Evolutionary conservation across 2,888 invertebrate genomes (phyloP), one percentile per base, ranked within the genome.

Genomic region (Macrosiphum euphorbiae): DNA sequence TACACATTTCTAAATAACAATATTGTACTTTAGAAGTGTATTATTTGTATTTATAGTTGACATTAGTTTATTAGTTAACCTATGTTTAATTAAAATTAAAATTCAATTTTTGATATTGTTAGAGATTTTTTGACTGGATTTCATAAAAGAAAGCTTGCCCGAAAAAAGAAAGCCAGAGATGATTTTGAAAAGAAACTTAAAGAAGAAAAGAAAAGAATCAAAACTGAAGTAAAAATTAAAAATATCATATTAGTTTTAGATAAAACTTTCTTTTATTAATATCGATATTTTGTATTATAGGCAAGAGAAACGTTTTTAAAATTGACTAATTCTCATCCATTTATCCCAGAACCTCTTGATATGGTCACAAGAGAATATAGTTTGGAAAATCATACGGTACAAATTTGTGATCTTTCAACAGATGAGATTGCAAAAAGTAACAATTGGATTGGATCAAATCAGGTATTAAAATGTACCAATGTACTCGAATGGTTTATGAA

Each of bases 41-140:
- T 55, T 55, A 20, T 58, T 58, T 58, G 10, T 58, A 58, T 35
- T 20, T 78, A 78, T 78, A 35, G n/a, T 35, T 44, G 44, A 7
- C 44, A 44, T 44, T 44, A 44, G 44, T 44, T 44, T 11, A 47
- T 47, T 10, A 47, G 47, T 47, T 47, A 47, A 47, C 7, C 7
- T 2, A 20, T 24, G 8, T 35, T 28, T 26, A n/a, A 85, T 52
- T 67, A 13, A 92, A 24, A 78, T 44, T 26, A 44, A 55, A 58
- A 85, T 90, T 61, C 50, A 8, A n/a, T 24, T 87, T 4, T 52
- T 52, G 35, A 47, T 88, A n/a, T 87, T 96, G 96, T 93, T 95
- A 98, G 98, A 95, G 98, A 98, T 88, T 98, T 97, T 95, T 96
- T 98, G 55, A 97, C 97, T 95, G 98, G 98, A 3, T 98, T 98